Base-by-base conservation (phyloP, 2,113 vertebrate genomes). In the Lontra canadensis region DNA sequence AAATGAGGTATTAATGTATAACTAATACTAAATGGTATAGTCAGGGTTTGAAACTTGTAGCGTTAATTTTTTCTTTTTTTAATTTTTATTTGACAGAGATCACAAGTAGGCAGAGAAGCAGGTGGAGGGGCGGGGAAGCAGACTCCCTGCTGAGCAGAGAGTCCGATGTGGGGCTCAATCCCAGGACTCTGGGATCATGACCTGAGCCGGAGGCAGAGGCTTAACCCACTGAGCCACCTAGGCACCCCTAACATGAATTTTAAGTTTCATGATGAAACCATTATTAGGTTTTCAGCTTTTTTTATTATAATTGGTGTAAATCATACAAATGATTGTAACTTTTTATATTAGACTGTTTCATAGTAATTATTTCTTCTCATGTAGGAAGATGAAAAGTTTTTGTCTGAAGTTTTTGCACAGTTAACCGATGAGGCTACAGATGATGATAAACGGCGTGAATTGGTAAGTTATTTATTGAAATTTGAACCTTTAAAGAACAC, bases 341-440 rank as follows among this genome's bases (percentile, higher is more conserved):
- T 92, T 42, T 73, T 67, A 39, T 80, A 14, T 74, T 96, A 71
- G 17, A 47, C 42, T 97, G 4, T 80, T 96, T 92, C 91, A 97
- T 86, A 31, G 3, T 96, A 39, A 88, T 97, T 97, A 83, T 93
- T 98, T 96, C 95, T 92, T 98, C 84, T 98, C 44, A 63, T 21
- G 1, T 98, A 99, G 99, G 99, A 99, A 99, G 99, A 99, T 31
- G 99, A 99, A 98, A 99, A 99, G 96, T 99, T 99, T 99, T 98
- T 99, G 95, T 99, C 99, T 4, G 99, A 99, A 99, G 99, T 99
- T 98, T 99, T 99, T 99, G 99, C 99, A 98, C 99, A 99, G 65
- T 99, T 99, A 98, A 99, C 99, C 94, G 99, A 99, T 97, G 99
- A 99, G 98, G 99, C 99, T 95, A 99, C 99, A 12, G 99, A 99